These are phyloP conservation scores for Mirza zaza DNA, from an alignment of 2,113 vertebrate genomes.

Conservation along the genomic window DNA sequence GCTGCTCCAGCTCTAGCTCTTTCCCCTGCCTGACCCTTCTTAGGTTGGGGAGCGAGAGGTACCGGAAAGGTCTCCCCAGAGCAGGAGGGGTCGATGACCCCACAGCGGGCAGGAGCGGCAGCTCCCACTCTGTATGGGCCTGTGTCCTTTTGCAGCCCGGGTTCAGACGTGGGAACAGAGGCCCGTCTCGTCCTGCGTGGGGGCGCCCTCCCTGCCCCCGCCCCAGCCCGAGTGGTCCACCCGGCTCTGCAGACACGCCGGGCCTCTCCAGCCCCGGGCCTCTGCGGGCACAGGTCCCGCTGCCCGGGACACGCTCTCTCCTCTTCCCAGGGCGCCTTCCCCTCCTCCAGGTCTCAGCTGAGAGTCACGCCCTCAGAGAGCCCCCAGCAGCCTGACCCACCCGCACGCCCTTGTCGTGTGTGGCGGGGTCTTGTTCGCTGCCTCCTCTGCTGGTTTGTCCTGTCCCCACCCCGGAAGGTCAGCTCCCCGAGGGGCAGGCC, in stretches of 20 bases:
- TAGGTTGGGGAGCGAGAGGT: not conserved
- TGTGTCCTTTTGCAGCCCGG: not conserved
- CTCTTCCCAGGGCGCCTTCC: not conserved
- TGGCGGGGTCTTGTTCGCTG: accelerated
- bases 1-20: not conserved
- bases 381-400: not conserved
- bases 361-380: not conserved
- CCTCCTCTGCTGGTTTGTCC: not conserved
- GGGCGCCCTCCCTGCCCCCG: accelerated
- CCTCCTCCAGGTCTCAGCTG: not conserved
- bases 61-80: not conserved
- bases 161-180: not conserved
- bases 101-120: not conserved
- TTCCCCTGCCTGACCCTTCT: not conserved
- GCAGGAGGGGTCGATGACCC: not conserved
- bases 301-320: not conserved
- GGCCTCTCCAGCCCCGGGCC: not conserved
- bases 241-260: not conserved
- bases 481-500: not conserved
- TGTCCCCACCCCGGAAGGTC: not conserved
- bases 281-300: not conserved
- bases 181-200: not conserved
- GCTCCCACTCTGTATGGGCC: not conserved
- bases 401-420: not conserved
- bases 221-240: not conserved